Evolutionary conservation across 2,113 vertebrate species (phyloP).

Genomic region (Dermatemys mawii): DNA sequence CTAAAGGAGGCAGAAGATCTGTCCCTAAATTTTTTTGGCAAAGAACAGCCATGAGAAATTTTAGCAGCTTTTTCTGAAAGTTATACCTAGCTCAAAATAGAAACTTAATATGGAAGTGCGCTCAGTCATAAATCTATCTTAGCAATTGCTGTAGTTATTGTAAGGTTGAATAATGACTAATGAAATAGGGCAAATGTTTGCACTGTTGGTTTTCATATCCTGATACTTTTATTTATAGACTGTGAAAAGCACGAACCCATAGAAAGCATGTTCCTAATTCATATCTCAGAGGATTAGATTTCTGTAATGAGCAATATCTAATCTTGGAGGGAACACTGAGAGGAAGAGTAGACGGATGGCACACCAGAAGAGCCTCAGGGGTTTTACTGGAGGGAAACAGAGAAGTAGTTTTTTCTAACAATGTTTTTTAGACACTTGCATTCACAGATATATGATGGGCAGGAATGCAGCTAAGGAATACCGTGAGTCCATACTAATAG

Average conservation of each 20-base stretch:
- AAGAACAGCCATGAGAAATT: neutral
- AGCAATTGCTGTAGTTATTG: neutral
- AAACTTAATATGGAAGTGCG: neutral
- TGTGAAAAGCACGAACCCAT: conserved; percentile 53
- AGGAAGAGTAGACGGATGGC: conserved; percentile 34
- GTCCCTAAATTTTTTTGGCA: neutral
- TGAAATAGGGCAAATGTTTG: conserved; percentile 5
- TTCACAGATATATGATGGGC: neutral
- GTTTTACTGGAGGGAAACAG: neutral
- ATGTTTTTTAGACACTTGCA: neutral
- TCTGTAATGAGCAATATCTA: conserved; percentile 55
- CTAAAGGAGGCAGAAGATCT: neutral
- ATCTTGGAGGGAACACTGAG: conserved; percentile 34
- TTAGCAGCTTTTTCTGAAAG: neutral
- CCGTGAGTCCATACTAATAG: neutral
- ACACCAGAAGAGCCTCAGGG: neutral
- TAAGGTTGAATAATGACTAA: neutral
- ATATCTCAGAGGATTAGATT: conserved; percentile 40
- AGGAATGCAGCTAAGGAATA: neutral
- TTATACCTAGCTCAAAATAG: neutral
- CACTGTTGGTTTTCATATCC: conserved; percentile 55
- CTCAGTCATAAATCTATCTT: neutral
- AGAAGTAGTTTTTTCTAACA: neutral
- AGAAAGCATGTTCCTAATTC: conserved; percentile 51
- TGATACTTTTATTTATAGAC: conserved; percentile 59